Evolutionary conservation across 2,113 vertebrate genomes (phyloP), one percentile per base, ranked within the genome.

Genomic region (Thryonomys swinderianus): DNA sequence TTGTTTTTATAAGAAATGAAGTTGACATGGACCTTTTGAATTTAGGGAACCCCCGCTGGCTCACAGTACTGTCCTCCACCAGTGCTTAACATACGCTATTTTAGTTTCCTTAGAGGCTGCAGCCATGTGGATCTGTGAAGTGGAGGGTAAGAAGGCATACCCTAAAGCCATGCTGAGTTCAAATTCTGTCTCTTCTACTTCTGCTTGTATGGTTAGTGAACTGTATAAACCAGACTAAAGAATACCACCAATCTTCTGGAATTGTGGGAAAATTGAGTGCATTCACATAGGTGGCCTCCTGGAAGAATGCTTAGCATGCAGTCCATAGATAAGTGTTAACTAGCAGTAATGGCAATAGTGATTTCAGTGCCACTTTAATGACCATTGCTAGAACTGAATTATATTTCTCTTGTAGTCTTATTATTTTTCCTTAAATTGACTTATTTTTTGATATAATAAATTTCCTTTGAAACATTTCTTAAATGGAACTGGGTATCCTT

Each of bases 381-480:
- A 14, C 23, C 66, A 2, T n/a, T 87, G 57, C 32, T 7, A 9
- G 42, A 45, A 40, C 62, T 62, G 10, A 13, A 32, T 7, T 51
- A 0, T 27, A 12, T 87, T 57, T 89, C 17, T 82, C 83, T 92
- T 78, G 42, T n/a, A 62, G 17, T 74, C 27, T 25, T 59, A 11
- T 34, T 48, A 6, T 85, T 89, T 86, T 90, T 71, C 48, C 85
- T 93, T 81, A 53, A 83, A 45, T 64, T 69, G 73, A 45, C 30
- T 85, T 18, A 30, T 32, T 7, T 92, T 85, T 64, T 73, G 6
- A 51, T 89, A 57, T 42, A 82, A 53, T 76, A 64, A 59, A 30
- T 86, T 76, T 78, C 30, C 61, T 86, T 95, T 67, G 17, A 87
- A 93, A 69, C 25, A 66, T 37, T 67, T 79, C 76, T 76, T 90